Evolutionary conservation across 2,797 vertebrate species (phyloP), one percentile per base, ranked within the genome.

Genomic region (Danionella dracula): DNA sequence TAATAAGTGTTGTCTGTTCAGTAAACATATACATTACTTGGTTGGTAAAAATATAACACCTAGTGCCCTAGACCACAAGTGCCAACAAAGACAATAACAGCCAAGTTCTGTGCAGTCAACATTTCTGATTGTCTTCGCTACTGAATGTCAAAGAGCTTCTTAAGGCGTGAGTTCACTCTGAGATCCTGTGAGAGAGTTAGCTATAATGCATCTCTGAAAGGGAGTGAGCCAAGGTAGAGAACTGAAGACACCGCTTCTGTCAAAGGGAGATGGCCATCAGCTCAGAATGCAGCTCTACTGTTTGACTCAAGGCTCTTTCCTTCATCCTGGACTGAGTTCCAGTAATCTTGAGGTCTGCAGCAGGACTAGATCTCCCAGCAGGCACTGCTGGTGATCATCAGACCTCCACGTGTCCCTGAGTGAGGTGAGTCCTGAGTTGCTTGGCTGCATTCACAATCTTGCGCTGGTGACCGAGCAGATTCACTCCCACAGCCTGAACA

Each of bases 391-490:
- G 73, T 29, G 20, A 50, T 21, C 44, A 16, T 57, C 83, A 91
- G 77, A 91, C 89, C 78, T 92, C 89, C 80, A 90, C 87, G 78
- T 91, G 89, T 10, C 87, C 89, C 78, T 90, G 88, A 12, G 74
- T 85, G 74, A 91, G 85, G 68, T 90, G 81, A 65, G 85, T 81
- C 73, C 82, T 81, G 71, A 92, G 88, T 78, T 91, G 90, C 85
- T 98, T 94, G 70, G 95, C 95, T 53, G 95, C 95, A 41, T 84
- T 95, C 70, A 93, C 78, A 35, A 99, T 96, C 80, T 97, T 96
- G 83, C 95, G 93, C 88, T 99, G 96, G 79, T 99, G 96, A 32
- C 94, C 96, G 2, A 96, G 85, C 68, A 97, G 88, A 32, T 91
- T 93, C 76, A 99, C 94, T 4, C 95, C 96, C 71, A 99, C 92